Evolutionary conservation across 2,113 vertebrate genomes (phyloP).

Genomic region (Psephotus haematonotus): DNA sequence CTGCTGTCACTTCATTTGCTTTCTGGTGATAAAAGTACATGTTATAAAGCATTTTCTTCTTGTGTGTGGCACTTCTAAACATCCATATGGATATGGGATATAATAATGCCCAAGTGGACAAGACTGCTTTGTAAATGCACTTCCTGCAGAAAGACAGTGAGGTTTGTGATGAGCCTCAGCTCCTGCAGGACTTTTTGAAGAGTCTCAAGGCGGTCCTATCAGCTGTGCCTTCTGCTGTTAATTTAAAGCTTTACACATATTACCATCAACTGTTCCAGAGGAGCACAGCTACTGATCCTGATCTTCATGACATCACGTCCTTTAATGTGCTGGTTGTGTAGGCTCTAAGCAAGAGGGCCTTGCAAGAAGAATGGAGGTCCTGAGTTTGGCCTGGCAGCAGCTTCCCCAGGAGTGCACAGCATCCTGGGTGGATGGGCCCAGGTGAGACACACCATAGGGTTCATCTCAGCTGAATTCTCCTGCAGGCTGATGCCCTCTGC

Average conservation of each 20-base stretch:
- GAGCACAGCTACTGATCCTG: fast-evolving
- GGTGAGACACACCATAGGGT: fast-evolving
- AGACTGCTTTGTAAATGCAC: not conserved
- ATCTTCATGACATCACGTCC: not conserved
- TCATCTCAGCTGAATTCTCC: not conserved
- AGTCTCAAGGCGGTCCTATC: not conserved
- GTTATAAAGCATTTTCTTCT: not conserved
- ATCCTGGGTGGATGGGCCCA: fast-evolving
- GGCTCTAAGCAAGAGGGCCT: not conserved
- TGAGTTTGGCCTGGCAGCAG: not conserved
- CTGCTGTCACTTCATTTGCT: not conserved
- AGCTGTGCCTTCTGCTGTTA: not conserved
- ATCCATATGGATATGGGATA: fast-evolving
- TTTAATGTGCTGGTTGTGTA: not conserved
- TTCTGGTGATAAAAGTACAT: not conserved
- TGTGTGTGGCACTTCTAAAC: fast-evolving
- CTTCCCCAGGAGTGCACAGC: fast-evolving
- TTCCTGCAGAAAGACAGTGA: not conserved
- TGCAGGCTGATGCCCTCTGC: not conserved
- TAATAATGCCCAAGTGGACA: not conserved
- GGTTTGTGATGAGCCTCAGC: not conserved
- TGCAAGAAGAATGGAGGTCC: not conserved
- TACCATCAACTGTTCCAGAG: not conserved
- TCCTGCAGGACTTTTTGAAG: not conserved
- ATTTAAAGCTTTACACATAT: not conserved